Evolutionary conservation across 2,797 vertebrate genomes (phyloP).

Genomic region (Streptopelia turtur): DNA sequence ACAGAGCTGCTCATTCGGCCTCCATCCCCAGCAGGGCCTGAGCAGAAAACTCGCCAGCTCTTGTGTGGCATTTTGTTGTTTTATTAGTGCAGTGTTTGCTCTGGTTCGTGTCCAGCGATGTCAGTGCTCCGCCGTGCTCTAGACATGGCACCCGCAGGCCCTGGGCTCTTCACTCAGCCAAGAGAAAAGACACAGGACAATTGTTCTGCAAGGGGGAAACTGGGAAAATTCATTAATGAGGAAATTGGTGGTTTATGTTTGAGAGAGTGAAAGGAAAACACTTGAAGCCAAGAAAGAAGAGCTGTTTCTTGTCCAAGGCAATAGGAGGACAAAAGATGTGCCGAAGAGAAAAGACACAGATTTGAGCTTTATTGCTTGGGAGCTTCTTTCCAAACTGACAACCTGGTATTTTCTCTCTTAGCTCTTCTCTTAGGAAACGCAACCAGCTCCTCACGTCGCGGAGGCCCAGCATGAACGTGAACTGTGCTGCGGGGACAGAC

Average conservation of each 20-base stretch:
- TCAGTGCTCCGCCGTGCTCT: neutral
- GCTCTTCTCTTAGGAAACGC: constrained; percentile 55
- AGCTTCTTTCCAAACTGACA: neutral
- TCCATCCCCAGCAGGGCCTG: neutral
- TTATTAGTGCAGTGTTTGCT: neutral
- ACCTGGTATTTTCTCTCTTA: constrained; percentile 13
- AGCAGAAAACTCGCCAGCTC: neutral
- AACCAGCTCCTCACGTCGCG: constrained; percentile 5
- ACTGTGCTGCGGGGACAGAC: constrained; percentile 53
- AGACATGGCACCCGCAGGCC: neutral
- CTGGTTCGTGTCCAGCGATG: neutral
- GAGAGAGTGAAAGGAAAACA: neutral
- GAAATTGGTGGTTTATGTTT: neutral
- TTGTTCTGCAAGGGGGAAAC: neutral
- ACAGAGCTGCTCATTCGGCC: neutral
- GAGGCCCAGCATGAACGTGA: constrained; percentile 71
- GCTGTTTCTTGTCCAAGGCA: neutral
- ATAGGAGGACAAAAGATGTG: neutral
- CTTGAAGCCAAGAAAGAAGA: neutral
- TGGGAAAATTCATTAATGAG: constrained; percentile 6
- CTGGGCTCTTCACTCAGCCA: neutral
- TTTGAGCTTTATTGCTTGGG: neutral
- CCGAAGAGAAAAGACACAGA: neutral
- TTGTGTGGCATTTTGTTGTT: neutral
- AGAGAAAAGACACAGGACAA: neutral